Base-by-base conservation (phyloP, 2,888 invertebrate genomes). In the Pilophorus perplexus region DNA sequence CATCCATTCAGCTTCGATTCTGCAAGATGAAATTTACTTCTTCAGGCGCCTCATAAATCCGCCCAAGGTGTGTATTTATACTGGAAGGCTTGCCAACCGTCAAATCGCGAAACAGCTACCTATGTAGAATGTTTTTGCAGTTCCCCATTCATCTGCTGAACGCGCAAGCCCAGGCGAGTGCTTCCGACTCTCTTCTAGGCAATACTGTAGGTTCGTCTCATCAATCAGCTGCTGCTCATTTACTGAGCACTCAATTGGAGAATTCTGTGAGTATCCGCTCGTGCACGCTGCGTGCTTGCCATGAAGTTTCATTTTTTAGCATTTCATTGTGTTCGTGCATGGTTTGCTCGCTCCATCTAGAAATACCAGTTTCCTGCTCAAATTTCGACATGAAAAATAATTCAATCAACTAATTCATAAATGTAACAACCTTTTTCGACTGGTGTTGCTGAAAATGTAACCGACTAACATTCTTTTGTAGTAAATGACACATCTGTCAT, bases 1-100 rank as follows among this genome's bases (percentile, higher is more conserved):
- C 74, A 84, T 84, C 68, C 90, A 91, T 73, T 85, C 86, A 42
- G 84, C 88, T 50, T 83, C 85, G 10, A 95, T 97, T 42, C 90
- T 88, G n/a, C 88, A 93, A 55, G 98, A 99, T 78, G 98, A 99
- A 79, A 82, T 89, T 57, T 90, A 89, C 75, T 88, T 85, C 78
- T 93, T 93, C 79, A 84, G 87, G 64, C 80, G 82, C 72, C 80
- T 85, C 3, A 83, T 87, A 44, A 86, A 84, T 75, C 85, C 86
- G 8, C 80, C 80, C 42, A 84, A 83, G 79, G 84, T 84, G 76
- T 74, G 27, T 54, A 6, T 28, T 42, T 59, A n/a, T n/a, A n/a
- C n/a, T n/a, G n/a, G n/a, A n/a, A n/a, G n/a, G n/a, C n/a, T n/a
- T n/a, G n/a, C n/a, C n/a, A n/a, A n/a, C n/a, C n/a, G n/a, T n/a